These are phyloP conservation scores for Scelioninae gen. 2 DNA, from an alignment of 2,888 invertebrate species.

Conservation along the genomic window DNA sequence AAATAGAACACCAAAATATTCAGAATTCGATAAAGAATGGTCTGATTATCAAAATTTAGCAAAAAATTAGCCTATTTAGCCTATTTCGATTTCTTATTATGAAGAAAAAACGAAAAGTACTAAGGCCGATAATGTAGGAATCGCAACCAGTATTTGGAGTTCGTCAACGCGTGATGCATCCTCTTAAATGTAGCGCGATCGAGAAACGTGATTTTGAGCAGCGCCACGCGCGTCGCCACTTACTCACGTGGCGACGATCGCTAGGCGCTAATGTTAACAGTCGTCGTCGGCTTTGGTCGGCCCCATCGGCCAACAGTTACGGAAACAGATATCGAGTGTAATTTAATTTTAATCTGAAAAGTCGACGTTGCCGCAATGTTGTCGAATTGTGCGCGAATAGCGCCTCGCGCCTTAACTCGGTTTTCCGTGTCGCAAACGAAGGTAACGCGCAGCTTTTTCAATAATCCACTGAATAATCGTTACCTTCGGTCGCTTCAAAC, in stretches of 20 bases:
- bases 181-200: too few species aligned
- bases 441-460: constrained; percentile 64
- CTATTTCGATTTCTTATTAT: too few species aligned
- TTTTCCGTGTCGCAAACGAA: constrained; percentile 69
- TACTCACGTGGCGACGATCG: constrained; percentile 5
- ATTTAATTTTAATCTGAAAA: constrained; percentile 30
- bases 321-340: constrained; percentile 38
- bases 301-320: constrained; percentile 33
- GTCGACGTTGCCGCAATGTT: constrained; percentile 72
- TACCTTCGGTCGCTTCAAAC: not conserved
- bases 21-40: too few species aligned
- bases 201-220: constrained; percentile 12
- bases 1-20: too few species aligned
- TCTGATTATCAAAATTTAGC: too few species aligned
- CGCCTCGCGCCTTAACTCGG: constrained; percentile 70
- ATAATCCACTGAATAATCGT: too few species aligned
- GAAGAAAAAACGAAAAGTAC: too few species aligned
- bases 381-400: constrained; percentile 72
- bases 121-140: too few species aligned
- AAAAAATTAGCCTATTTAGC: too few species aligned
- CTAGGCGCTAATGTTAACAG: not conserved
- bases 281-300: too few species aligned
- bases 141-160: too few species aligned
- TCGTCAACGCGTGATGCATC: too few species aligned
- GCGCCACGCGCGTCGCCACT: constrained; percentile 47